Conservation (phyloP, 2,113 vertebrate species). For the Saimiri boliviensis region DNA sequence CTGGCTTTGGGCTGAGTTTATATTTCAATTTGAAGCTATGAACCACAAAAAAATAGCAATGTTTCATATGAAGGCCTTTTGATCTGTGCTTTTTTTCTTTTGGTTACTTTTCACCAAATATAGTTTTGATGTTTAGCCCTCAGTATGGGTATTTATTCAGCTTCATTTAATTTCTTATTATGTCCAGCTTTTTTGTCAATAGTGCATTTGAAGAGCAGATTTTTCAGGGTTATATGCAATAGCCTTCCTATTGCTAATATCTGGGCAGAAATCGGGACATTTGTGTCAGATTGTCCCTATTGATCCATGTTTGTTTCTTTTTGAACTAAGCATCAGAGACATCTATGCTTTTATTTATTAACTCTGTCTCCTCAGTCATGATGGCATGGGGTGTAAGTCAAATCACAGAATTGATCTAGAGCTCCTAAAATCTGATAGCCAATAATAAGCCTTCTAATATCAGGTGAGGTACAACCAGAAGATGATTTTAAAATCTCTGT, state of each 20-base stretch:
- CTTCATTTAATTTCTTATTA: conserved; percentile 85
- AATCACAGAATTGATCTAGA: conserved; percentile 21
- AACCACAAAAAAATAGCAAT: conserved; percentile 19
- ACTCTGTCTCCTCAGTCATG: background rate
- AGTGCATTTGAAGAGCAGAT: conserved; percentile 73
- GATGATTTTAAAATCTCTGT: conserved; percentile 37
- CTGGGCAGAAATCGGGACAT: conserved; percentile 79
- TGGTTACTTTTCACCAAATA: conserved; percentile 71
- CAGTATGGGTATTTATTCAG: conserved; percentile 80
- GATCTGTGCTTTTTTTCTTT: conserved; percentile 54
- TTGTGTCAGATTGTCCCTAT: conserved; percentile 76
- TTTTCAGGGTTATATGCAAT: conserved; percentile 65
- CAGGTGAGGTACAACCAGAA: background rate
- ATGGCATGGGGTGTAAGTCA: background rate
- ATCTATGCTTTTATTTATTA: conserved; percentile 40
- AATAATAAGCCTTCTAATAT: background rate
- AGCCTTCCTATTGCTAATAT: conserved; percentile 65
- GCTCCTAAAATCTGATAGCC: background rate
- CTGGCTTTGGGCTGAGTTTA: background rate
- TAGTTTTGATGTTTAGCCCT: conserved; percentile 60
- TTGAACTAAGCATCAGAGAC: conserved; percentile 18
- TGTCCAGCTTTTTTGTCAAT: conserved; percentile 77
- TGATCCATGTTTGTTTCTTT: conserved; percentile 80
- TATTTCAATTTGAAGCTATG: background rate
- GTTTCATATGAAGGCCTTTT: background rate